Evolutionary conservation across 2,113 vertebrate genomes (phyloP), one percentile per base, ranked within the genome.

Genomic region (Loxodonta africana): DNA sequence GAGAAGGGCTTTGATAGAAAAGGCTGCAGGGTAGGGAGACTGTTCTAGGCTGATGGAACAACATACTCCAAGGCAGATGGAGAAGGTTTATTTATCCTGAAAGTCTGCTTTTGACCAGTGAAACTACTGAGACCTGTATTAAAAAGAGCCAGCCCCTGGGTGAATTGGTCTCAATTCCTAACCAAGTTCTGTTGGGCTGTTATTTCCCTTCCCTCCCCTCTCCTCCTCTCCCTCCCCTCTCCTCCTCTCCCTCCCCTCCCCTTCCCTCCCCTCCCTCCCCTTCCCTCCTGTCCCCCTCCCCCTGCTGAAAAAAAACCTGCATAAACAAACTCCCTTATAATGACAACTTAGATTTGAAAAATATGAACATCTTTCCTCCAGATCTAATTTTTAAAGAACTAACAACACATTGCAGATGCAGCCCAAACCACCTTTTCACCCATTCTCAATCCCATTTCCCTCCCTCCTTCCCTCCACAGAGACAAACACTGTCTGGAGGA

Each of bases 351-450:
- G 37, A 44, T 77, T 88, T 78, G 62, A 83, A 83, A 84, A 83
- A 60, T 65, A 17, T 33, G 23, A 57, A 17, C 83, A 33, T 83
- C 65, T 94, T 41, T 25, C n/a, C 33, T 83, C 48, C 15, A 20
- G 74, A 78, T 67, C 44, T 85, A 41, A 53, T 95, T 87, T 93
- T 92, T 41, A 57, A 48, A 96, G 69, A 65, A 83, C 20, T 1
- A 6, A 81, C 48, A 44, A 81, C 48, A 44, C n/a, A 6, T 28
- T 57, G 26, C 46, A 76, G 37, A 63, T 48, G 14, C 18, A 77
- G 53, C 74, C 25, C 14, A 9, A 60, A 25, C 26, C 11, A 23
- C 23, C 33, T 83, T 62, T 7, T 63, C 23, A 2, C n/a, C n/a
- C 41, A 44, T 41, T 20, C 44, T 57, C 33, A 4, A 0, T 28